These are phyloP conservation scores for Silurus aristotelis DNA, from an alignment of 2,797 vertebrate genomes.

Conservation along the genomic window DNA sequence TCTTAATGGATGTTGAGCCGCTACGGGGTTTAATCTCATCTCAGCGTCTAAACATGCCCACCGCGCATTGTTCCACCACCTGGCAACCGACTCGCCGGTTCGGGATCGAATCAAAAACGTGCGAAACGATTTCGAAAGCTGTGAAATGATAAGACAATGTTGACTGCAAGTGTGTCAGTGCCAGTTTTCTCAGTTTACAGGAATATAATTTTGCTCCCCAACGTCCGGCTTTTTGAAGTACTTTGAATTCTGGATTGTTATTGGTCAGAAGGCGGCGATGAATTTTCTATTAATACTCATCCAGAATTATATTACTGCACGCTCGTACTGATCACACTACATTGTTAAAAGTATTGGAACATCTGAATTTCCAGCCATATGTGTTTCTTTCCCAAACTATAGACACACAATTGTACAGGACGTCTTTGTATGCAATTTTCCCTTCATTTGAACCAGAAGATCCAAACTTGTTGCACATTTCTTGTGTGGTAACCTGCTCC, in stretches of 20 bases:
- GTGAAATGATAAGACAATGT: conserved; percentile 28
- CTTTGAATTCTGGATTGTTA: background rate
- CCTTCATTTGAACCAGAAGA: too few species aligned
- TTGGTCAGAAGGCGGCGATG: background rate
- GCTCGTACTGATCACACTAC: too few species aligned
- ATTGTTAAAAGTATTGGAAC: too few species aligned
- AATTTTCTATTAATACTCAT: background rate
- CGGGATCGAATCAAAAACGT: background rate
- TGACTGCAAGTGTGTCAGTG: conserved; percentile 6
- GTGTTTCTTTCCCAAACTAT: too few species aligned
- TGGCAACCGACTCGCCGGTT: conserved; percentile 33
- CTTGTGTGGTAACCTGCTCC: too few species aligned
- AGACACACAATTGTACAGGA: too few species aligned
- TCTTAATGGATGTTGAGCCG: conserved; percentile 36
- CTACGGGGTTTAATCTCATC: conserved; percentile 38
- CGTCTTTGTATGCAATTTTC: too few species aligned
- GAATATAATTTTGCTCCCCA: conserved; percentile 15
- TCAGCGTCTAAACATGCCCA: conserved; percentile 14
- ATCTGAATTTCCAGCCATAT: too few species aligned
- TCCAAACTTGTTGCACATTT: too few species aligned
- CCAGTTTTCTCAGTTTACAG: conserved; percentile 28
- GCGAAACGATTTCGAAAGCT: conserved; percentile 35
- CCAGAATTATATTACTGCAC: background rate
- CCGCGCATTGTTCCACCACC: conserved; percentile 16
- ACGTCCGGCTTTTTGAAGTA: background rate